Evolutionary conservation across 2,888 invertebrate species (phyloP).

Genomic region (Apantesis nais): DNA sequence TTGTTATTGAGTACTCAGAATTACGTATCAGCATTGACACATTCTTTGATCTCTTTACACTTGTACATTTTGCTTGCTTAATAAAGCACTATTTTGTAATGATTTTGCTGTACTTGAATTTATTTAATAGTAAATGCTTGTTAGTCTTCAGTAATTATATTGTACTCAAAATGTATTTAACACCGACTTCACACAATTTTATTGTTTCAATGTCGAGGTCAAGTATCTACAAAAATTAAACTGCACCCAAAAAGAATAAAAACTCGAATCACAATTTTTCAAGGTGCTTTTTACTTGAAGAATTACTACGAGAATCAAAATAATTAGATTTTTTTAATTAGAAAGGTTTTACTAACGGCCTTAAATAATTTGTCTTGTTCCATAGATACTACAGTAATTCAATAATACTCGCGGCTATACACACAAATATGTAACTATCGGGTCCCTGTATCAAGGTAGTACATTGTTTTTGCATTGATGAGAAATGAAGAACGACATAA

Average conservation of each 20-base stretch:
- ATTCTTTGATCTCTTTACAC: constrained; percentile 3
- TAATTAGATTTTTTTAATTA: too few relatives aligned
- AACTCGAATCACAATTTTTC: not conserved
- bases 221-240: not conserved
- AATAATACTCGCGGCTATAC: too few relatives aligned
- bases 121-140: not conserved
- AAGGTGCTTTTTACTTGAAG: not conserved
- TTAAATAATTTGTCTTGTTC: too few relatives aligned
- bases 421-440: too few relatives aligned
- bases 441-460: too few relatives aligned
- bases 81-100: not conserved
- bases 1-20: too few relatives aligned
- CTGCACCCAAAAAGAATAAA: not conserved
- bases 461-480: too few relatives aligned
- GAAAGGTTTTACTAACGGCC: too few relatives aligned
- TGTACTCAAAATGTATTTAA: not conserved
- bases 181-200: not conserved
- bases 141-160: not conserved
- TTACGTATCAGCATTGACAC: too few relatives aligned
- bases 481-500: too few relatives aligned
- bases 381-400: too few relatives aligned
- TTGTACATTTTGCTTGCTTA: not conserved
- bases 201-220: not conserved
- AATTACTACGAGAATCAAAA: too few relatives aligned
- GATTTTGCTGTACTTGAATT: not conserved